Evolutionary conservation across 2,888 invertebrate species (phyloP), one percentile per base, ranked within the genome.

Genomic region (Synanthedon myopaeformis): DNA sequence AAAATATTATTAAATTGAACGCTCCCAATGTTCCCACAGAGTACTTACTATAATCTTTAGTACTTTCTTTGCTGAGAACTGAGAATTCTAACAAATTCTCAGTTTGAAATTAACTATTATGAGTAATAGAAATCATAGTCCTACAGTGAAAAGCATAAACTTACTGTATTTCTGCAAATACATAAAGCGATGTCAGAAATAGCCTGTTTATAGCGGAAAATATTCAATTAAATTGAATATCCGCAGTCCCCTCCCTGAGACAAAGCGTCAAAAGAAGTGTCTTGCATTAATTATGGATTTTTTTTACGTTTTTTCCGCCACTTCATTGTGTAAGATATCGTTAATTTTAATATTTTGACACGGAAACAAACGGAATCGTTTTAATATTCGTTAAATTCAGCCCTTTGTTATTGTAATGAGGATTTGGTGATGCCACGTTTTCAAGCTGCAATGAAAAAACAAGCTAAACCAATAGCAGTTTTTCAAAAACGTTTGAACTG

Each of bases 321-420:
- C 82, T 80, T 82, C 81, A 82, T 86, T 82, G 82, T 79, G 62
- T 67, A 70, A 79, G 83, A 81, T 83, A 86, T 85, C 86, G 86
- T 87, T 87, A 87, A 87, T 87, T 86, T 87, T 87, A 85, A 86
- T 87, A 82, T 87, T 84, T 82, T 78, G 80, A 80, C 84, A 78
- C 84, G 77, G 78, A 82, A 82, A 81, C 84, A 79, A 82, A 74
- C 80, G 75, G 70, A 66, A 35, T 35, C 64, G 65, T 70, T 79
- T 84, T 84, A 82, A 81, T 82, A 82, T 80, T 81, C 81, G 66
- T 59, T 71, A 74, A 69, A 76, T 77, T 76, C 74, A 68, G 61
- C 64, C 66, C 84, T 87, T 87, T 86, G 86, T 84, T 79, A 85
- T 87, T 86, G 65, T 81, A 86, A 86, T 86, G 68, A 41, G 14